Base-by-base conservation (phyloP, 2,797 vertebrate species). In the Cossypha polioptera region DNA sequence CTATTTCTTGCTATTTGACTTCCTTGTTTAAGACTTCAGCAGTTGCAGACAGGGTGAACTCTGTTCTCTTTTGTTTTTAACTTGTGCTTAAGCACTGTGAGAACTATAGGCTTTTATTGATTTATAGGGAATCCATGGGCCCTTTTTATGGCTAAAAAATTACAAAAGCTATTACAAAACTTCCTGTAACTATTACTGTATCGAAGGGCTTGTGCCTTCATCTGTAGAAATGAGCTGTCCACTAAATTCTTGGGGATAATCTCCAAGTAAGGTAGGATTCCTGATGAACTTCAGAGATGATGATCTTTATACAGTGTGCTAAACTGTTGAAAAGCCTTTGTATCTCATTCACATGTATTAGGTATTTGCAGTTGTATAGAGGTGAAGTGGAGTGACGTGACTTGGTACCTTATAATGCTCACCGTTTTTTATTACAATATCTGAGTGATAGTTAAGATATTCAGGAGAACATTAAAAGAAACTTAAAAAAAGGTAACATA, bases 1-100 rank as follows among this genome's bases (percentile, higher is more conserved):
- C 15, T 78, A 0, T 47, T 72, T 69, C 24, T 91, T 0, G 0
- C 12, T 9, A 2, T 71, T 88, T 59, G 16, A 18, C 17, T 58
- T 36, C 10, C 29, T 35, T 58, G 7, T 72, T 67, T 40, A 50
- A 36, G 21, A 10, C 6, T 36, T 51, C 3, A 1, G 4, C 11
- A 31, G 5, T 21, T 22, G 9, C 8, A 66, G 29, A 9, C 19
- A 76, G 26, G 2, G 14, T 22, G 17, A 59, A 33, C 6, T 28
- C 22, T 35, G 4, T 57, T 61, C 5, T 20, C 28, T 31, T 7
- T 24, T 18, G 5, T 50, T 54, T 61, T 84, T 22, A 63, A 1
- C 42, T 75, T 67, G 35, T 94, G 7, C 29, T 59, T 33, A 40
- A 71, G 14, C 14, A 26, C 17, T 50, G 22, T 26, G 10, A 50